phyloP scores from a whole-genome alignment of 2,888 invertebrate genomes.

The Ceratothoa steindachneri region DNA sequence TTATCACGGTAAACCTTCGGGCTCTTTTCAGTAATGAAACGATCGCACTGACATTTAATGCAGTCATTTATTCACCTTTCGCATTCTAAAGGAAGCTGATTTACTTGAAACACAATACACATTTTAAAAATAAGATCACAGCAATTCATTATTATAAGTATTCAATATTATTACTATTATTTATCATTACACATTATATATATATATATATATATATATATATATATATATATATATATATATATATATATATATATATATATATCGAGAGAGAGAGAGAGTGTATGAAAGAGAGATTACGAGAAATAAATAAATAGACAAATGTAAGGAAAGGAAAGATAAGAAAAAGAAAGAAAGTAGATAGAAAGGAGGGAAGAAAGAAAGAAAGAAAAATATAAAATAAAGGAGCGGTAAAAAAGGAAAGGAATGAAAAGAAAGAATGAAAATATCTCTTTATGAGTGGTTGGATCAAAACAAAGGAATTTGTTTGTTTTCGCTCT shows the following conservation, averaged over 20 bases:
- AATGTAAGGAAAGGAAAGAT: too few relatives aligned
- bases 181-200: neutral
- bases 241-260: neutral
- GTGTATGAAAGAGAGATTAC: neutral
- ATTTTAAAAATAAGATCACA: neutral
- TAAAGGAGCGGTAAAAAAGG: too few relatives aligned
- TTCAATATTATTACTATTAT: slow-evolving; percentile 1
- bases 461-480: too few relatives aligned
- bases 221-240: neutral
- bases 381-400: too few relatives aligned
- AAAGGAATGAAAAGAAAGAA: too few relatives aligned
- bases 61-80: neutral
- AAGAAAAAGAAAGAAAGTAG: too few relatives aligned
- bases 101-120: neutral
- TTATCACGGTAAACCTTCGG: neutral
- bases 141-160: neutral
- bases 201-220: slow-evolving; percentile 4
- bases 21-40: neutral
- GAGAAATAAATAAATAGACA: neutral
- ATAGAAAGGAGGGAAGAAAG: too few relatives aligned
- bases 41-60: neutral
- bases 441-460: too few relatives aligned
- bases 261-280: too few relatives aligned
- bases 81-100: neutral
- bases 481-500: too few relatives aligned